Percentiles rank a stretch among this genome's conserved stretches.
phyloP scores from a whole-genome alignment of 2,797 vertebrate genomes.

The Anableps anableps region DNA sequence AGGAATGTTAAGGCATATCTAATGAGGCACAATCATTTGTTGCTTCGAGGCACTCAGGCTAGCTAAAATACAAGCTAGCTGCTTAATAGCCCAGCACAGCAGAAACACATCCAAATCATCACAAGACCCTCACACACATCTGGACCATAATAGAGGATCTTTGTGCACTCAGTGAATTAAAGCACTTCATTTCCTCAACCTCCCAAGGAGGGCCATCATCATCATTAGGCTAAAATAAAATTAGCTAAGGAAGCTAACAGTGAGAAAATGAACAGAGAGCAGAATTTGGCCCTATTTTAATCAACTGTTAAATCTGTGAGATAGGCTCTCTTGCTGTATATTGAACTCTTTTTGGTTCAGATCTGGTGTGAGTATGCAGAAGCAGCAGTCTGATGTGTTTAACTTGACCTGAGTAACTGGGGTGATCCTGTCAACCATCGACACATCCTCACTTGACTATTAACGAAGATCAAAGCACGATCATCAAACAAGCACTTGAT shows the following conservation, averaged over 20 bases:
- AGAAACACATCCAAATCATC: slow-evolving; percentile 46
- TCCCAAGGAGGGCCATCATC: slow-evolving; percentile 17
- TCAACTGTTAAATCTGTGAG: slow-evolving; percentile 12
- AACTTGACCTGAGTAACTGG: slow-evolving; percentile 41
- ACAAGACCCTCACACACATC: slow-evolving; percentile 67
- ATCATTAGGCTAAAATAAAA: neutral
- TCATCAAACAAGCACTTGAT: slow-evolving; percentile 20
- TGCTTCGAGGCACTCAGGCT: slow-evolving; percentile 30
- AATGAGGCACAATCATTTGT: slow-evolving; percentile 27
- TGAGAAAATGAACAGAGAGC: slow-evolving; percentile 16
- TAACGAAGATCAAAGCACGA: slow-evolving; percentile 25
- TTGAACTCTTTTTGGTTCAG: slow-evolving; percentile 7
- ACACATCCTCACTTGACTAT: slow-evolving; percentile 16
- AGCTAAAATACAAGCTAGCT: slow-evolving; percentile 27
- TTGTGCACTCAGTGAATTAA: slow-evolving; percentile 55
- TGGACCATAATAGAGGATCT: slow-evolving; percentile 56
- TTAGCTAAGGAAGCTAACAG: neutral
- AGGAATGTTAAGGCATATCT: slow-evolving; percentile 31
- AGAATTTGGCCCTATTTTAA: neutral
- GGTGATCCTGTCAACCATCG: slow-evolving; percentile 30
- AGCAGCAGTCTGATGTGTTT: slow-evolving; percentile 33
- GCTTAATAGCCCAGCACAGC: slow-evolving; percentile 11
- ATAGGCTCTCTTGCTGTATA: neutral
- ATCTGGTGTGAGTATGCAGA: slow-evolving; percentile 6
- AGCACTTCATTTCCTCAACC: slow-evolving; percentile 42